These are phyloP conservation scores for Nephrocerus scutellatus DNA, from an alignment of 2,888 invertebrate species.

Conservation along the genomic window DNA sequence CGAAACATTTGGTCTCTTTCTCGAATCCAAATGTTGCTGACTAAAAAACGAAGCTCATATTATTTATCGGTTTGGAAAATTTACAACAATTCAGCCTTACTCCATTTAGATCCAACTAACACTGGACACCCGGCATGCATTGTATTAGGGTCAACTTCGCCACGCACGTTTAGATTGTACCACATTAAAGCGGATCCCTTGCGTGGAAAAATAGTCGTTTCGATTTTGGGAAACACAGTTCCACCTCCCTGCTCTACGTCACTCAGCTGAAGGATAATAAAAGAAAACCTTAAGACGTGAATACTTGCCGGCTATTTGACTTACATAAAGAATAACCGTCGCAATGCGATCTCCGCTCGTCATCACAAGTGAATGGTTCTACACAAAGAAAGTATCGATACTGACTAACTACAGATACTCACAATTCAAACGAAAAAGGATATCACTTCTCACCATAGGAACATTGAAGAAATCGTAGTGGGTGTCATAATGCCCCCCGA, in stretches of 20 bases:
- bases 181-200: constrained; percentile 54
- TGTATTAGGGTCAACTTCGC: constrained; percentile 27
- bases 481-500: constrained; percentile 39
- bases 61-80: too few species aligned
- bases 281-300: too few species aligned
- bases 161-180: constrained; percentile 35
- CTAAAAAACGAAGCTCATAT: too few species aligned
- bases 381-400: too few species aligned
- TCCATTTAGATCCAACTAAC: constrained; percentile 41
- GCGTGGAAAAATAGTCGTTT: constrained; percentile 75
- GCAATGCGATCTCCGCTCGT: constrained; percentile 32
- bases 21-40: constrained; percentile 84
- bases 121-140: constrained; percentile 41
- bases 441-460: constrained; percentile 25
- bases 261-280: constrained; percentile 86
- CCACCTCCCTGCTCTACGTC: constrained; percentile 95
- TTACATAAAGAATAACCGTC: constrained; percentile 33
- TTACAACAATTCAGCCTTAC: too few species aligned
- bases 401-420: too few species aligned
- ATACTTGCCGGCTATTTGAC: too few species aligned
- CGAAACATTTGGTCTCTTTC: constrained; percentile 76
- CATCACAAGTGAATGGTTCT: too few species aligned
- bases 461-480: constrained; percentile 39
- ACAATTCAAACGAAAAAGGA: too few species aligned
- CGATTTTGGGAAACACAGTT: constrained; percentile 88